Percentiles rank a stretch among this genome's conserved stretches.
Evolutionary conservation across 2,888 invertebrate genomes (phyloP).

Genomic region (Chrysina gloriosa): DNA sequence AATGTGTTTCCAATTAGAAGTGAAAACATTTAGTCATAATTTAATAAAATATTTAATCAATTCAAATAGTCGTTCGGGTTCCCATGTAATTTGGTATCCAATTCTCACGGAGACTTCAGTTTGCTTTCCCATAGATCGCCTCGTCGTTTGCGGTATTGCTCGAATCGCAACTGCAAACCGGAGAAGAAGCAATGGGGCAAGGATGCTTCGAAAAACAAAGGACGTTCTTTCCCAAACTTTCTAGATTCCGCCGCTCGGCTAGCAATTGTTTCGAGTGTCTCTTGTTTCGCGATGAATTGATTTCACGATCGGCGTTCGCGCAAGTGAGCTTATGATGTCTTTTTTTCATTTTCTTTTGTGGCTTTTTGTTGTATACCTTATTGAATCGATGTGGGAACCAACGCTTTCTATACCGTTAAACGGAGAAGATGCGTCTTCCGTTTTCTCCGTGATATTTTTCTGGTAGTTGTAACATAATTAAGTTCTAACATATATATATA

Average conservation of each 20-base stretch:
- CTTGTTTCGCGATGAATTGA: neutral
- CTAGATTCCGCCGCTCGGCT: conserved; percentile 19
- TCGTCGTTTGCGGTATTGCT: neutral
- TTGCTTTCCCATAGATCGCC: neutral
- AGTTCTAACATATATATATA: neutral
- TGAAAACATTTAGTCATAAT: no score
- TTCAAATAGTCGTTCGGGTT: no score
- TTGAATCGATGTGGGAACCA: conserved; percentile 1
- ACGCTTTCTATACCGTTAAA: neutral
- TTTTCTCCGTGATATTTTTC: neutral
- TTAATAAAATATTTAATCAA: no score
- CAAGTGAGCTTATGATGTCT: neutral
- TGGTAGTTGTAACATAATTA: neutral
- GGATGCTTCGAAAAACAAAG: conserved; percentile 22
- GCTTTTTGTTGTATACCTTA: neutral
- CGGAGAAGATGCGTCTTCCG: neutral
- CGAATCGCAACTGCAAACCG: neutral
- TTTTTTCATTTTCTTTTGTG: neutral
- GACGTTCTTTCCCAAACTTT: conserved; percentile 33
- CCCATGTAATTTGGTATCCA: neutral
- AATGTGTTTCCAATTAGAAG: no score
- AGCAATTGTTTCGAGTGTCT: neutral
- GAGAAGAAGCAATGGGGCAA: neutral
- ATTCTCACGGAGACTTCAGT: neutral
- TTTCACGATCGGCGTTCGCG: conserved; percentile 7